phyloP scores from a whole-genome alignment of 2,888 invertebrate species.

The Mythimna lalbum region DNA sequence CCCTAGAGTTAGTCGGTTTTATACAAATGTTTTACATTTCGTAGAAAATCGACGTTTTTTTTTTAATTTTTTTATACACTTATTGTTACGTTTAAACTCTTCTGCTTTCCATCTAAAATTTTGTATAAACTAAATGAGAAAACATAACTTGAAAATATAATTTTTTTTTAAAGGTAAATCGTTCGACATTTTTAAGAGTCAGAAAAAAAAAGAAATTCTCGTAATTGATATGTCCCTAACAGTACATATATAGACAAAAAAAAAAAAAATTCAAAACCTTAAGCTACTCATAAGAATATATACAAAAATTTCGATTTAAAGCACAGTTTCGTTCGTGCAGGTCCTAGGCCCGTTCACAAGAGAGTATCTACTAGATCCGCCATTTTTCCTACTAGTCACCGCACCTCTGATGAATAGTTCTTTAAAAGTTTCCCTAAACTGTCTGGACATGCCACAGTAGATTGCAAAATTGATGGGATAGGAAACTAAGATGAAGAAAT shows the following conservation, averaged over 20 bases:
- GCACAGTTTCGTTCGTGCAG: constrained; percentile 96
- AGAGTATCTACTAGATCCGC: constrained; percentile 94
- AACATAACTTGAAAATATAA: not conserved
- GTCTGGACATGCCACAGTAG: constrained; percentile 98
- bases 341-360: constrained; percentile 95
- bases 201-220: constrained; percentile 15
- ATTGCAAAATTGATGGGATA: constrained; percentile 98
- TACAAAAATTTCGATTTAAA: constrained; percentile 82
- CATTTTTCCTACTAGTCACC: constrained; percentile 92
- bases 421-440: constrained; percentile 98
- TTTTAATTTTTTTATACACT: constrained; percentile 34
- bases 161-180: constrained; percentile 28
- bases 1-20: constrained; percentile 37
- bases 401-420: constrained; percentile 93
- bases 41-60: constrained; percentile 41
- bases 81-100: constrained; percentile 36
- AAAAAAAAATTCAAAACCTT: constrained; percentile 45
- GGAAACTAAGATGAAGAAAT: constrained; percentile 97
- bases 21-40: constrained; percentile 50
- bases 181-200: constrained; percentile 30
- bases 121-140: constrained; percentile 21
- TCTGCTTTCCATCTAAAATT: constrained; percentile 23
- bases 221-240: constrained; percentile 63
- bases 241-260: constrained; percentile 51
- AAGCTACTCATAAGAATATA: constrained; percentile 63